Evolutionary conservation across 2,888 invertebrate genomes (phyloP).

Genomic region (Ophion costatus): DNA sequence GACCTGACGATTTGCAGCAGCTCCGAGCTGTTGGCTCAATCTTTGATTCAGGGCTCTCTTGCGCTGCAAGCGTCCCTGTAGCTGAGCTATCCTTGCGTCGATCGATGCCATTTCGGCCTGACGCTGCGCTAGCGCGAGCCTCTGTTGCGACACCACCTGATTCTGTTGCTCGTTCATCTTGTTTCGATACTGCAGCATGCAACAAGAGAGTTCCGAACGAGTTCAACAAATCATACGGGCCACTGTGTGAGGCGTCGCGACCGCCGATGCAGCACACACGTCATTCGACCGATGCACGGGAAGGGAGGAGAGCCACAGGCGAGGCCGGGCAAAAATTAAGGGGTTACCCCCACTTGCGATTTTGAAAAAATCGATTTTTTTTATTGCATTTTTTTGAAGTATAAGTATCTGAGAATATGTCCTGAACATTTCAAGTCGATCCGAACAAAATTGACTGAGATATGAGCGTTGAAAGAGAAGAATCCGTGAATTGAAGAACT

Average conservation of each 20-base stretch:
- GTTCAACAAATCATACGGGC: background rate
- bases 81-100: conserved; percentile 96
- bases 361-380: no score
- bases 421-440: no score
- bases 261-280: background rate
- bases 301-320: background rate
- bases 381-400: no score
- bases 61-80: conserved; percentile 95
- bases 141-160: conserved; percentile 94
- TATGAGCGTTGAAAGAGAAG: no score
- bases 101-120: conserved; percentile 97
- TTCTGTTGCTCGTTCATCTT: conserved; percentile 98
- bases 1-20: conserved; percentile 77
- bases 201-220: background rate
- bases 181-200: conserved; percentile 92
- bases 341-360: no score
- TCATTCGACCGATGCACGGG: background rate
- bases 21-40: conserved; percentile 87
- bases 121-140: conserved; percentile 93
- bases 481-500: no score
- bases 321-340: background rate
- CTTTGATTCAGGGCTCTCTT: conserved; percentile 94
- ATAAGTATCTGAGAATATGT: no score
- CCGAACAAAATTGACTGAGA: no score
- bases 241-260: background rate